phyloP scores from a whole-genome alignment of 2,797 vertebrate species.

The Psittacula derbiana region DNA sequence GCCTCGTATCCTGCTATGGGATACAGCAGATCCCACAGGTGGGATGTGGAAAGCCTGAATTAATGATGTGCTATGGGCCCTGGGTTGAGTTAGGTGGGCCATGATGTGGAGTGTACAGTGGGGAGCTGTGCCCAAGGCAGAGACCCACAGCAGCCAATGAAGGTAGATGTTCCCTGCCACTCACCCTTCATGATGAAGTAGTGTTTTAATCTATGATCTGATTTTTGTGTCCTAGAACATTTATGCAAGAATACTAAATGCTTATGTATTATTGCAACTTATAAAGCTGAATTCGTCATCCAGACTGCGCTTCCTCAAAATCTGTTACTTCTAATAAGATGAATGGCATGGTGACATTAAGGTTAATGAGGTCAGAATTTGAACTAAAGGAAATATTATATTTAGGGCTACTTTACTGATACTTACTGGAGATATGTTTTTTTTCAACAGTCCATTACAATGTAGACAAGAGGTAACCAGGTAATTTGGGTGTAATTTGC shows the following conservation, averaged over 20 bases:
- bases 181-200: background rate
- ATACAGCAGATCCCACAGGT: background rate
- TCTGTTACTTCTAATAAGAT: background rate
- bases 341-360: background rate
- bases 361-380: background rate
- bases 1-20: accelerated
- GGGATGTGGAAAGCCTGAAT: background rate
- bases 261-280: background rate
- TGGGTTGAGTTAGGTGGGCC: background rate
- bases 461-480: background rate
- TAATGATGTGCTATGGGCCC: background rate
- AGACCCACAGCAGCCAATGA: background rate
- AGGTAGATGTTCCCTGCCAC: background rate
- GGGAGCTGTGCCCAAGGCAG: background rate
- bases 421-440: background rate
- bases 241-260: background rate
- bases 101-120: background rate
- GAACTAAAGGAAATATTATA: background rate
- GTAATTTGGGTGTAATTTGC: background rate
- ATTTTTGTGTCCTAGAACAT: background rate
- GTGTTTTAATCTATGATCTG: background rate
- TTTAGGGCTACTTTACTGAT: background rate
- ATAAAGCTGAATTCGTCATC: background rate
- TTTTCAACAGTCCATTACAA: background rate
- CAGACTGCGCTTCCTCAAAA: background rate